Base-by-base conservation (phyloP, 2,888 invertebrate genomes). In the Liopterus haemorrhoidalis region DNA sequence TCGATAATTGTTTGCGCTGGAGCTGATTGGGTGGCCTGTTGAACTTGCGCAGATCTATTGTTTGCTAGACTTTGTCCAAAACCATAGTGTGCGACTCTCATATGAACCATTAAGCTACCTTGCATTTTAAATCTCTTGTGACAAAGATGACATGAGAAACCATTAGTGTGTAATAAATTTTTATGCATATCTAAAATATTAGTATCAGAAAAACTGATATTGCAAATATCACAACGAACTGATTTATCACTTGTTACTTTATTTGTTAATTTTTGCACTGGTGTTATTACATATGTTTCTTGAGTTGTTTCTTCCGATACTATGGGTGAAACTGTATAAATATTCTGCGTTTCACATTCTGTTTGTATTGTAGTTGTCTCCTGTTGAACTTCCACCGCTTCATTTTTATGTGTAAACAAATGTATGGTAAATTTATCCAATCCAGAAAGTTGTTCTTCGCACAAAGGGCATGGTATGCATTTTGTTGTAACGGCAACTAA, bases 371-470 rank as follows among this genome's bases (percentile, higher is more conserved):
- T 3, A 11, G 37, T 22, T 6, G 5, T n/a, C n/a, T 36, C n/a
- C n/a, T 9, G 20, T 28, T 36, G 27, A 41, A n/a, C 36, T n/a
- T 22, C 31, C 3, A 62, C 45, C 43, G 57, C 27, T 39, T 63
- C 45, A 66, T 69, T 72, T 70, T 70, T 45, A 62, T 88, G 88
- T 48, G 80, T 80, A 60, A 88, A 87, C 52, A 89, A 70, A 66
- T 89, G 88, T 59, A 88, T 85, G 1, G 88, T 88, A 38, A 88
- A 70, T 69, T 88, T 88, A 64, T 88, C 88, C 52, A 89, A 72
- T 1, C 88, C 88, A 50, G 77, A 68, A 14, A 88, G 71, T 54
- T 79, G 71, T 58, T 87, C 85, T 58, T 79, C 76, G 62, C 89
- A 89, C 49, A 88, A 78, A 9, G 88, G 88, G 62, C 89, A 89